These are phyloP conservation scores for Alosa alosa DNA, from an alignment of 2,113 vertebrate genomes.

Conservation along the genomic window DNA sequence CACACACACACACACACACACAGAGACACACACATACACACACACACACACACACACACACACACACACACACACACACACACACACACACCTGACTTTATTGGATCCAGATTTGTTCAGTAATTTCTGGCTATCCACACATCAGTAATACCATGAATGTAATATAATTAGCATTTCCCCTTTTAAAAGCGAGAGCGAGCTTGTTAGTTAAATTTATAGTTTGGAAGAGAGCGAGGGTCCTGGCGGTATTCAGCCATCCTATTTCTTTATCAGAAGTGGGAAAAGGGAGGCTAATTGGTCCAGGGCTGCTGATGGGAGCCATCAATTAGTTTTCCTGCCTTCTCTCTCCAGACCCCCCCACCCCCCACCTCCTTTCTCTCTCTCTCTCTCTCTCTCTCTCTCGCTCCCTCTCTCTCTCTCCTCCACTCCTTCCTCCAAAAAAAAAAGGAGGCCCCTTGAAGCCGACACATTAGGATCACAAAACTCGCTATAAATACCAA, in stretches of 20 bases:
- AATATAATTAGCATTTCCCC: conserved; percentile 64
- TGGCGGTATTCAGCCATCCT: conserved; percentile 63
- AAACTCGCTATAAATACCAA: conserved; percentile 79
- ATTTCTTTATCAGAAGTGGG: conserved; percentile 72
- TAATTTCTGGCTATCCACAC: conserved; percentile 52
- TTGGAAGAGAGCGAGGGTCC: conserved; percentile 66
- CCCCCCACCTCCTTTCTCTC: conserved; percentile 38
- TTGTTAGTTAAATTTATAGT: conserved; percentile 76
- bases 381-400: background rate
- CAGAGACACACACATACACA: background rate
- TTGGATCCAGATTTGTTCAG: conserved; percentile 64
- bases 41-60: conserved; percentile 12
- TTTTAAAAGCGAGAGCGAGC: conserved; percentile 59
- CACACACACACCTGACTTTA: conserved; percentile 48
- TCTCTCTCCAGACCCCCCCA: conserved; percentile 58
- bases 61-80: background rate
- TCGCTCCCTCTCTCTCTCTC: conserved; percentile 41
- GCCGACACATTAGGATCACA: conserved; percentile 74
- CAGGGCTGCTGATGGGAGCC: conserved; percentile 67
- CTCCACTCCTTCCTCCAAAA: conserved; percentile 53
- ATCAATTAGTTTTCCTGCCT: conserved; percentile 72
- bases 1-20: background rate
- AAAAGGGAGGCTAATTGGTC: conserved; percentile 73
- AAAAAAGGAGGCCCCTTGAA: conserved; percentile 68
- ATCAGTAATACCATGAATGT: conserved; percentile 65